These are phyloP conservation scores for Pristionchus pacificus DNA, from an alignment of 1,140 invertebrate genomes.

Conservation along the genomic window DNA sequence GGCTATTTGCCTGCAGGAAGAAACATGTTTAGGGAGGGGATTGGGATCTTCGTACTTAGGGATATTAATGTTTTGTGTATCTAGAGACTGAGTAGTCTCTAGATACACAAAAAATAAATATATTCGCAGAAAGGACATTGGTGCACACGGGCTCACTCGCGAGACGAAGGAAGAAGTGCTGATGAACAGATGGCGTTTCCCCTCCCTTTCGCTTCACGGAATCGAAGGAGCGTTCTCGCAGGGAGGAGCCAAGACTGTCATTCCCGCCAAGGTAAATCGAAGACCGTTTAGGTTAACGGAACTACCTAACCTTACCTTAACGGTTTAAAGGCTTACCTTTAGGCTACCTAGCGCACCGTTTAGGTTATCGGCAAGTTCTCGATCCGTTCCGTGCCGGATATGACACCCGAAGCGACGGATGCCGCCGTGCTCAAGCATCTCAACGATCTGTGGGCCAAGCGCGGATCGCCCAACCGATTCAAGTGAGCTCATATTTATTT, in stretches of 20 bases:
- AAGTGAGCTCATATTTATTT: slow-evolving; percentile 24
- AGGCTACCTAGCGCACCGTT: no score
- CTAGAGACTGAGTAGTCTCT: no score
- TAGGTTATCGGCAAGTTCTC: slow-evolving; percentile 93
- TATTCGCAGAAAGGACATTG: slow-evolving; percentile 73
- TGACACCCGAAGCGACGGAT: slow-evolving; percentile 71
- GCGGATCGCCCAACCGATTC: slow-evolving; percentile 34
- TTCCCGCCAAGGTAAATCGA: slow-evolving; percentile 64
- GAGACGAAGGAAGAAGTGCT: slow-evolving; percentile 68
- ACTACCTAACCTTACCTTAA: not conserved
- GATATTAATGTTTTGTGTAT: slow-evolving; percentile 6
- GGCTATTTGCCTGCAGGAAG: no score
- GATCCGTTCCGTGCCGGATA: slow-evolving; percentile 84
- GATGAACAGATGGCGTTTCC: slow-evolving; percentile 55
- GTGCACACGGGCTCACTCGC: slow-evolving; percentile 68
- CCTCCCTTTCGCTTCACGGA: slow-evolving; percentile 57
- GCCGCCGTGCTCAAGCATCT: slow-evolving; percentile 64
- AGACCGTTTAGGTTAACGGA: not conserved
- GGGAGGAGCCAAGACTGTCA: slow-evolving; percentile 87
- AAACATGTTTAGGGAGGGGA: no score
- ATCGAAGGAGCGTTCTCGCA: slow-evolving; percentile 89
- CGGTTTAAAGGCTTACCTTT: no score
- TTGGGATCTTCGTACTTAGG: no score
- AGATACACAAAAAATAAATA: no score
- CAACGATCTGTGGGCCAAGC: slow-evolving; percentile 32